Evolutionary conservation across 2,888 invertebrate genomes (phyloP), one percentile per base, ranked within the genome.

Genomic region (Toxonevra muliebris): DNA sequence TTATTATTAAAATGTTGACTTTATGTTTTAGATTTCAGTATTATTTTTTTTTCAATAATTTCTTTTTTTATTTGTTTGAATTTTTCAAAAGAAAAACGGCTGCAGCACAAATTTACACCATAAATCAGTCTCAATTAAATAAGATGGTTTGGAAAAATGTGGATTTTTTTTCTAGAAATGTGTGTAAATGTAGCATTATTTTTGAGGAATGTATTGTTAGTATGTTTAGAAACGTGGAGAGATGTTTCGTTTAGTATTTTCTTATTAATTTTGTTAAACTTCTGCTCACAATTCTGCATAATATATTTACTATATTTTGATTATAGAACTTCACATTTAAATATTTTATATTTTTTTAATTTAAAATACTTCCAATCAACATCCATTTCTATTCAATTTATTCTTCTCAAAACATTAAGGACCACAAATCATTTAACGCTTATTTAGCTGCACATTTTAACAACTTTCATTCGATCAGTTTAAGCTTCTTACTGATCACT

Each of bases 101-200:
- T 62, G 70, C 75, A 75, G 76, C 73, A 71, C 67, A 66, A 67
- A 58, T 72, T 59, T 76, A 66, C 75, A 70, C 80, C 80, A 79
- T 80, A 79, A 79, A 80, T 80, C 80, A 81, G 80, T 80, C 80
- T 80, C 77, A 80, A 80, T 79, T 80, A 80, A 76, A 80, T 61
- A 66, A 66, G 66, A 61, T 61, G 61, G 57, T 58, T 58, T 52
- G 65, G 65, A 58, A 41, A 75, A 76, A 77, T 75, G 75, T 78
- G 79, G 79, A 75, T 30, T 61, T 30, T 30, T 30, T 30, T 30
- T 30, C 3, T 30, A 4, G 2, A 7, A 30, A 30, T 30, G 7
- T 30, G 30, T 30, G 30, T 30, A 30, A 30, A 30, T 30, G 30
- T 30, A 30, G 30, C 30, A 30, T 30, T 30, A 30, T 7, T 30